These are phyloP conservation scores for Bungarus multicinctus DNA, from an alignment of 2,113 vertebrate species.

Conservation along the genomic window DNA sequence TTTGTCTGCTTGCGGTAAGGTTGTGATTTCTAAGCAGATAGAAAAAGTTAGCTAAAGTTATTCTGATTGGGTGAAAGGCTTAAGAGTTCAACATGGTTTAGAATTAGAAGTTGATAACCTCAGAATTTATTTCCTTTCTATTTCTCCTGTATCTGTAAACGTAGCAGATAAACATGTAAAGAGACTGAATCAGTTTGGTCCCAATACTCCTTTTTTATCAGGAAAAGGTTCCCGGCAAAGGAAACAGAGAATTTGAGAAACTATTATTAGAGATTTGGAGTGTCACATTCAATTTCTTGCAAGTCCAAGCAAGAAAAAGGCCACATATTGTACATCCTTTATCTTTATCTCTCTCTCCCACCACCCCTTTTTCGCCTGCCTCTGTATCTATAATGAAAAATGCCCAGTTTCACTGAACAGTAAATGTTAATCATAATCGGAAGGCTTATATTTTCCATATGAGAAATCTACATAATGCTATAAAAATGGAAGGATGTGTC, in stretches of 20 bases:
- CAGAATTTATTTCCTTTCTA: background rate
- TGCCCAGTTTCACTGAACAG: conserved; percentile 50
- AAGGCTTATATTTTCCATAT: conserved; percentile 60
- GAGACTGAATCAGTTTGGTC: background rate
- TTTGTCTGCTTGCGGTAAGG: background rate
- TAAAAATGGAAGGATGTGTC: conserved; percentile 49
- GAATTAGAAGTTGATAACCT: background rate
- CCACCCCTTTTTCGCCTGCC: background rate
- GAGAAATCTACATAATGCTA: conserved; percentile 56
- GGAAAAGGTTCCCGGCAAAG: background rate
- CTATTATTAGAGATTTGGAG: background rate
- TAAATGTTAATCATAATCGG: conserved; percentile 47
- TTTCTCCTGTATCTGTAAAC: background rate
- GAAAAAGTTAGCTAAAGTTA: background rate
- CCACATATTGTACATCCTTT: background rate
- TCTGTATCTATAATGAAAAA: conserved; percentile 37
- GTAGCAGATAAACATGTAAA: background rate
- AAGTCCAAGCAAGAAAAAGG: conserved; percentile 19
- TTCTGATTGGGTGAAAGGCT: background rate
- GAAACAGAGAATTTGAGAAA: background rate
- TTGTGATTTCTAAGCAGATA: background rate
- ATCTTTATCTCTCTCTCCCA: background rate
- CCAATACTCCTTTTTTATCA: background rate
- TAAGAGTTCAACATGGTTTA: background rate
- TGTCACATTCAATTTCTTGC: conserved; percentile 9